phyloP scores from a whole-genome alignment of 2,797 vertebrate genomes.

The Crenuchus spilurus region DNA sequence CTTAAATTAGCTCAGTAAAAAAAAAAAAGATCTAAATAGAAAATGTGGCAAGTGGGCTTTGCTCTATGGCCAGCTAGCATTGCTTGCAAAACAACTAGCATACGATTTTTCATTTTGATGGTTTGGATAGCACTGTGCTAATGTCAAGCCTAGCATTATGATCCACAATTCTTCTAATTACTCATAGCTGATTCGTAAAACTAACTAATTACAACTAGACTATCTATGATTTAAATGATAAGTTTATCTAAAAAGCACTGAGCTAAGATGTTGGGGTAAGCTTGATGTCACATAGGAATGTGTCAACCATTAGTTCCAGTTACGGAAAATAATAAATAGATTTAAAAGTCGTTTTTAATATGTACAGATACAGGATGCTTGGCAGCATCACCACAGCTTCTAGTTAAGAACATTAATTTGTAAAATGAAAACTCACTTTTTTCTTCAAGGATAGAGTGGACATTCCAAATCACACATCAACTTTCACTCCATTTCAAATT shows the following conservation, averaged over 20 bases:
- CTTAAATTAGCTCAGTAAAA: background rate
- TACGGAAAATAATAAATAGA: slow-evolving; percentile 77
- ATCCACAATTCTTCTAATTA: background rate
- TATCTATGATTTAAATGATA: background rate
- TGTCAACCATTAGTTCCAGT: slow-evolving; percentile 48
- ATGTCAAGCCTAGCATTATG: background rate
- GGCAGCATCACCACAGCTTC: slow-evolving; percentile 53
- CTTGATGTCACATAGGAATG: background rate
- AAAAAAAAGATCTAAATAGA: background rate
- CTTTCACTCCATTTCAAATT: slow-evolving; percentile 39
- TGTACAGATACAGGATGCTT: slow-evolving; percentile 58
- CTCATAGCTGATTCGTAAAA: background rate
- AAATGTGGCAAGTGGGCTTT: slow-evolving; percentile 3
- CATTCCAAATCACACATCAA: slow-evolving; percentile 33
- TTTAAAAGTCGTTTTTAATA: slow-evolving; percentile 67
- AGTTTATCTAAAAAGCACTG: background rate
- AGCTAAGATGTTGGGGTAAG: background rate
- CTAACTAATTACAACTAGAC: background rate
- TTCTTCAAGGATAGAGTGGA: slow-evolving; percentile 32
- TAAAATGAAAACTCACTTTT: slow-evolving; percentile 32
- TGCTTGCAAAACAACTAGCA: background rate
- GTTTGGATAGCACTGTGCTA: background rate
- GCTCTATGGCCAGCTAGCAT: background rate
- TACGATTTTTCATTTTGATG: background rate
- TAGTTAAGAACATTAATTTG: slow-evolving; percentile 63